A percentile compares a stretch with the other conserved stretches of the same genome.
phyloP scores from a whole-genome alignment of 1,140 invertebrate genomes.

The Mylabris phalerata region DNA sequence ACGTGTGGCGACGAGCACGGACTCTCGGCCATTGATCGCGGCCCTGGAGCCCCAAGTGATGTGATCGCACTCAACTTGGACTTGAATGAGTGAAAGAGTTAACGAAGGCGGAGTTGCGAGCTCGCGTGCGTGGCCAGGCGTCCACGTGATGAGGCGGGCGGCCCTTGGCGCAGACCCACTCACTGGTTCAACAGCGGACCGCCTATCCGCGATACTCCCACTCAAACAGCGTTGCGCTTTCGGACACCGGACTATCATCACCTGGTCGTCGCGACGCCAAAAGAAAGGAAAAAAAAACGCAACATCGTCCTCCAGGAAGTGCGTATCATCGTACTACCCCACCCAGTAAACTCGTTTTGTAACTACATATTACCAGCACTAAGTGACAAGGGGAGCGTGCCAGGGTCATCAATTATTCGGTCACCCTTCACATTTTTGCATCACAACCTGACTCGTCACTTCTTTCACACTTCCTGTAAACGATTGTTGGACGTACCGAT shows the following conservation, averaged over 20 bases:
- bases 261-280: constrained; percentile 1
- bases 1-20: constrained; percentile 36
- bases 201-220: constrained; percentile 36
- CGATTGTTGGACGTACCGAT: no score
- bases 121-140: constrained; percentile 28
- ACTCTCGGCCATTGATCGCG: constrained; percentile 41
- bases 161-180: constrained; percentile 8
- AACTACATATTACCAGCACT: no score
- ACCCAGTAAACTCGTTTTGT: no score
- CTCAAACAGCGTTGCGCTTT: constrained; percentile 16
- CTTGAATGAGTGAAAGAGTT: constrained; percentile 35
- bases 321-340: no score
- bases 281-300: not conserved
- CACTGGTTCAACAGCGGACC: constrained; percentile 10
- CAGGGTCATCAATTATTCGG: no score
- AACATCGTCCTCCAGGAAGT: not conserved
- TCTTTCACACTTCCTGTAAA: no score
- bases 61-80: not conserved
- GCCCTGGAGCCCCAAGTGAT: not conserved
- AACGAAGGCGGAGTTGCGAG: constrained; percentile 30
- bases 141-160: constrained; percentile 35
- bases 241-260: not conserved
- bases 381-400: no score
- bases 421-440: no score
- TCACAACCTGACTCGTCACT: no score